Evolutionary conservation across 2,797 vertebrate genomes (phyloP).

Genomic region (Pseudochaenichthys georgianus): DNA sequence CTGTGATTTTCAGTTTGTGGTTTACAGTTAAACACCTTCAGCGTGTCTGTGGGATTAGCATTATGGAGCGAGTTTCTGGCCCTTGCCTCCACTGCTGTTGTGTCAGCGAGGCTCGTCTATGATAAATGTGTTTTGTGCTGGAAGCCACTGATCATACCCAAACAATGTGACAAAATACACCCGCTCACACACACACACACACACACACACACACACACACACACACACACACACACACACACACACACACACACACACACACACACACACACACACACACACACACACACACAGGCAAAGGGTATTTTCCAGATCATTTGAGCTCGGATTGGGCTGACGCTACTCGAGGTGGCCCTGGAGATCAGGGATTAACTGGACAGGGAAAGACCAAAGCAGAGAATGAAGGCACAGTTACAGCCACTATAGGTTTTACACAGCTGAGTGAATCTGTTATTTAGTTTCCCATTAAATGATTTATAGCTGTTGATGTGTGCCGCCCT

Average conservation of each 20-base stretch:
- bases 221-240: too few relatives aligned
- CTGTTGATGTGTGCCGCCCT: constrained; percentile 32
- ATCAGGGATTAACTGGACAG: constrained; percentile 27
- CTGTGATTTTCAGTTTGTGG: constrained; percentile 9
- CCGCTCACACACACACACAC: constrained; percentile 2
- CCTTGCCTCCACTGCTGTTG: constrained; percentile 18
- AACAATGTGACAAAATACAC: constrained; percentile 31
- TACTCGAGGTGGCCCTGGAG: constrained; percentile 31
- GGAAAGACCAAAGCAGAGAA: constrained; percentile 33
- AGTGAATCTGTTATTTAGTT: constrained; percentile 43
- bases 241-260: too few relatives aligned
- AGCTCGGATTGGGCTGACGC: constrained; percentile 14
- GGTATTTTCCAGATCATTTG: constrained; percentile 38
- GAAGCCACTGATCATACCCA: constrained; percentile 33
- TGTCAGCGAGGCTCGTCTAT: constrained; percentile 18
- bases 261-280: constrained; percentile 7
- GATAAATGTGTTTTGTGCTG: constrained; percentile 39
- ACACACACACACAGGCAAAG: constrained; percentile 9
- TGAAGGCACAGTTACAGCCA: constrained; percentile 3
- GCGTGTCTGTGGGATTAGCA: constrained; percentile 8
- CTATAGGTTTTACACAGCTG: constrained; percentile 21
- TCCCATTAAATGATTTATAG: constrained; percentile 55
- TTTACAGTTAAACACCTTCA: constrained; percentile 19
- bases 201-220: too few relatives aligned
- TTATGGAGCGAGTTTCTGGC: constrained; percentile 12